Evolutionary conservation across 2,888 invertebrate species (phyloP).

Genomic region (Biston betularia): DNA sequence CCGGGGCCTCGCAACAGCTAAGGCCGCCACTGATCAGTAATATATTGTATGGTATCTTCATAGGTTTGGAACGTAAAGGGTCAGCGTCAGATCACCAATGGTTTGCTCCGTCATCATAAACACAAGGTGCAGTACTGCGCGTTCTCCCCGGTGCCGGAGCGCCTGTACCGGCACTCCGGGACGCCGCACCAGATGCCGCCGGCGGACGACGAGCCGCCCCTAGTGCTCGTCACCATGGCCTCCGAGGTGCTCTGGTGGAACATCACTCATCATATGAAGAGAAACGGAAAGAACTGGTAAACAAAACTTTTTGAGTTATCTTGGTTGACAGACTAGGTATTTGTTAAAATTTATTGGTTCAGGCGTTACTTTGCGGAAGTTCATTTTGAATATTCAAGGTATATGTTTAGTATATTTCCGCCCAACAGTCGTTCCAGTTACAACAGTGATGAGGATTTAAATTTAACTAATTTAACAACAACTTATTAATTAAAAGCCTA

Average conservation of each 20-base stretch:
- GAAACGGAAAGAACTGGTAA: constrained; percentile 62
- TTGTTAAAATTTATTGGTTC: no score
- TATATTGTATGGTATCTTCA: background rate
- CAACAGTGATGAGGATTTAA: no score
- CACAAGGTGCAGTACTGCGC: constrained; percentile 79
- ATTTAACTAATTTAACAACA: no score
- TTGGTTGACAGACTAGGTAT: no score
- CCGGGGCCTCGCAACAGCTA: no score
- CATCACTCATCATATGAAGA: constrained; percentile 67
- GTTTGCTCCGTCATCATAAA: constrained; percentile 82
- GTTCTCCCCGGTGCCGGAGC: constrained; percentile 82
- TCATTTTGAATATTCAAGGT: no score
- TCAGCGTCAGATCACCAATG: constrained; percentile 62
- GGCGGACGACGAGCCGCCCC: constrained; percentile 65
- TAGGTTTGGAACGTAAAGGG: constrained; percentile 82
- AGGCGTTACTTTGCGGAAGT: no score
- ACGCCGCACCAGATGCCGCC: constrained; percentile 36
- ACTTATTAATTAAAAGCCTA: no score
- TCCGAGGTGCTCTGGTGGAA: constrained; percentile 88
- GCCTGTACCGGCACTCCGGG: constrained; percentile 57
- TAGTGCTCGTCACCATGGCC: constrained; percentile 85
- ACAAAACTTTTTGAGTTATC: no score
- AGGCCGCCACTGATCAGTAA: no score
- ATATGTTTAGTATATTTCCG: no score
- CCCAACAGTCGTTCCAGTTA: no score